These are phyloP conservation scores for Aphelocoma californica DNA, from an alignment of 2,797 vertebrate genomes.

Conservation along the genomic window DNA sequence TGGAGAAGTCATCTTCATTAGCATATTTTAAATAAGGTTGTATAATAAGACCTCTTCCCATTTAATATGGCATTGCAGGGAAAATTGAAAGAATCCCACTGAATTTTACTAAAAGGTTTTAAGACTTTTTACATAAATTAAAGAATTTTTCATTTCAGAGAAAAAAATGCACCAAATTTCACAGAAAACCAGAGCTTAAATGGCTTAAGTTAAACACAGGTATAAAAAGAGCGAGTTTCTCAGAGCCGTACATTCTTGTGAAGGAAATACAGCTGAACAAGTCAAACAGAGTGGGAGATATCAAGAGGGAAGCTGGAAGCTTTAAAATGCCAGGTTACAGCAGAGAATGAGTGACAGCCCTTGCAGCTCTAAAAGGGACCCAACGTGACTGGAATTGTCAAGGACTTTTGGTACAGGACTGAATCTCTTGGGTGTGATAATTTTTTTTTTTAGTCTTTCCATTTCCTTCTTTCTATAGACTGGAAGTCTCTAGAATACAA, in stretches of 20 bases:
- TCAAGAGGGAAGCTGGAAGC: slow-evolving; percentile 38
- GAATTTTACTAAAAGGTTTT: not conserved
- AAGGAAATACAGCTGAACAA: slow-evolving; percentile 39
- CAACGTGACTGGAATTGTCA: slow-evolving; percentile 4
- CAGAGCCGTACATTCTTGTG: slow-evolving; percentile 15
- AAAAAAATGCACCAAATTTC: slow-evolving; percentile 5
- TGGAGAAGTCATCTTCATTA: slow-evolving; percentile 15
- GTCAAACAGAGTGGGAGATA: slow-evolving; percentile 44
- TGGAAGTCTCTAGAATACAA: not conserved
- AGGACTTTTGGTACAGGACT: not conserved
- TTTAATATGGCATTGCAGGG: not conserved
- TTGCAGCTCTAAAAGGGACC: not conserved
- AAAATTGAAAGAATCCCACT: not conserved
- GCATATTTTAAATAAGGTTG: not conserved
- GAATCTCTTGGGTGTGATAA: not conserved
- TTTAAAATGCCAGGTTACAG: slow-evolving; percentile 47
- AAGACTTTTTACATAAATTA: not conserved
- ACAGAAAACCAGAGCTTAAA: slow-evolving; percentile 9
- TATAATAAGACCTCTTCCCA: not conserved
- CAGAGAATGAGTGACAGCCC: not conserved
- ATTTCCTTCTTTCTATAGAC: not conserved
- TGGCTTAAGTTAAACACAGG: not conserved
- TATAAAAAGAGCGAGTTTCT: slow-evolving; percentile 11
- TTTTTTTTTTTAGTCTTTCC: not conserved
- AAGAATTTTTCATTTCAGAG: not conserved